Conservation (phyloP, 2,888 invertebrate species). For the Merodon equestris region DNA sequence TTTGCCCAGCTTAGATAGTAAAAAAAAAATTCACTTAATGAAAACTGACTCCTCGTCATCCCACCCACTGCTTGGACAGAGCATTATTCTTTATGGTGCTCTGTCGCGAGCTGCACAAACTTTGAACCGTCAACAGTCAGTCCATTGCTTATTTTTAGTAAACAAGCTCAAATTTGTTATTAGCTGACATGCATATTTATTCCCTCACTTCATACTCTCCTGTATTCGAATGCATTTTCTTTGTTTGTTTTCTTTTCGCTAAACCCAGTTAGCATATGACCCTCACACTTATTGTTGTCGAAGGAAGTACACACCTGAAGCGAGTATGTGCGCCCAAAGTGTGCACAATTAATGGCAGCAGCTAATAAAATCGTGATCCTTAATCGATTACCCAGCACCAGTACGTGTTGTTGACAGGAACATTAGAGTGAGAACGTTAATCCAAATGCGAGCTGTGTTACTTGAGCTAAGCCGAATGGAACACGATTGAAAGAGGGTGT, state of each 20-base stretch:
- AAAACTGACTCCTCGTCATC: too few relatives aligned
- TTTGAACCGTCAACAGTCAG: too few relatives aligned
- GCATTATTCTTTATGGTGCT: too few relatives aligned
- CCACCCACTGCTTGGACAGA: too few relatives aligned
- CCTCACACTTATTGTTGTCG: constrained; percentile 27
- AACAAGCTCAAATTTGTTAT: too few relatives aligned
- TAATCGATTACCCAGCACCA: constrained; percentile 67
- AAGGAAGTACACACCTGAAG: constrained; percentile 47
- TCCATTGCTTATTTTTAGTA: too few relatives aligned
- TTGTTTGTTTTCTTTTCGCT: constrained; percentile 48
- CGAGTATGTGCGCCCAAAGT: constrained; percentile 57
- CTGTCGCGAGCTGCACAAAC: too few relatives aligned
- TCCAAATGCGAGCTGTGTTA: constrained; percentile 57
- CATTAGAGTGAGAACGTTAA: constrained; percentile 65
- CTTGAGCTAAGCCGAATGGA: constrained; percentile 32
- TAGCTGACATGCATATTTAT: too few relatives aligned
- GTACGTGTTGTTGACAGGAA: constrained; percentile 68
- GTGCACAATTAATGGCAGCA: constrained; percentile 68
- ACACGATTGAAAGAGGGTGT: constrained; percentile 44
- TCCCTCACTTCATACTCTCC: too few relatives aligned
- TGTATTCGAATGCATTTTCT: constrained; percentile 16
- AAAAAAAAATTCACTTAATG: too few relatives aligned
- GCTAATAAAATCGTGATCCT: constrained; percentile 67
- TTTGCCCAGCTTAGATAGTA: too few relatives aligned
- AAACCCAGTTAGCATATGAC: constrained; percentile 45